Evolutionary conservation across 2,888 invertebrate genomes (phyloP).

Genomic region (Agrotis exclamationis): DNA sequence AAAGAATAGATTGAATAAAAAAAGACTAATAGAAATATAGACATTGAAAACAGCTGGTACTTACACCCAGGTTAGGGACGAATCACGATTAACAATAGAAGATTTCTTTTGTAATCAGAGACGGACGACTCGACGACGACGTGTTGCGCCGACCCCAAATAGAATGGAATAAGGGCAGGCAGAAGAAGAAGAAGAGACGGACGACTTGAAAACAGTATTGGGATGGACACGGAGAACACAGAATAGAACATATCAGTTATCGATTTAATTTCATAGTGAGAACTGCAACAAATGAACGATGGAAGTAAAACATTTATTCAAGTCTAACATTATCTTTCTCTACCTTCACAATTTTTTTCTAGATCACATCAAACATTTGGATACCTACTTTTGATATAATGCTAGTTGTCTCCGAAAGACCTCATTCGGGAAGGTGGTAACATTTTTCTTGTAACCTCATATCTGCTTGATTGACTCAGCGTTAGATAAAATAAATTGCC

Average conservation of each 20-base stretch:
- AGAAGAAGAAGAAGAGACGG: no score
- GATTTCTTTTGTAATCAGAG: not conserved
- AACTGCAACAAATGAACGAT: no score
- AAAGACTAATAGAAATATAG: no score
- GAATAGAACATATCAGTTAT: no score
- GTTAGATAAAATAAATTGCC: conserved; percentile 64
- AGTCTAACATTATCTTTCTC: not conserved
- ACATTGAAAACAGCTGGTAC: no score
- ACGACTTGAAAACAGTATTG: no score
- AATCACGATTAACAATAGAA: not conserved
- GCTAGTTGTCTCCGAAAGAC: conserved; percentile 39
- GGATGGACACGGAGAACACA: no score
- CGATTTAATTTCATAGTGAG: no score
- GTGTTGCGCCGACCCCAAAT: no score
- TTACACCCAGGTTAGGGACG: not conserved
- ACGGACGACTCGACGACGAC: no score
- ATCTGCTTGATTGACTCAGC: conserved; percentile 60
- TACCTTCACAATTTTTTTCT: conserved; percentile 1
- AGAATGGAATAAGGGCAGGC: no score
- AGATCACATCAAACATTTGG: conserved; percentile 9
- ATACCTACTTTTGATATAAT: conserved; percentile 29
- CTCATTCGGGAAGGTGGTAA: conserved; percentile 45
- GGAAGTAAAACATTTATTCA: no score
- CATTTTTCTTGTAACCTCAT: conserved; percentile 60
- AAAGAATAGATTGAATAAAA: not conserved